These are phyloP conservation scores for Chloromyia formosa DNA, from an alignment of 2,888 invertebrate genomes.

Conservation along the genomic window DNA sequence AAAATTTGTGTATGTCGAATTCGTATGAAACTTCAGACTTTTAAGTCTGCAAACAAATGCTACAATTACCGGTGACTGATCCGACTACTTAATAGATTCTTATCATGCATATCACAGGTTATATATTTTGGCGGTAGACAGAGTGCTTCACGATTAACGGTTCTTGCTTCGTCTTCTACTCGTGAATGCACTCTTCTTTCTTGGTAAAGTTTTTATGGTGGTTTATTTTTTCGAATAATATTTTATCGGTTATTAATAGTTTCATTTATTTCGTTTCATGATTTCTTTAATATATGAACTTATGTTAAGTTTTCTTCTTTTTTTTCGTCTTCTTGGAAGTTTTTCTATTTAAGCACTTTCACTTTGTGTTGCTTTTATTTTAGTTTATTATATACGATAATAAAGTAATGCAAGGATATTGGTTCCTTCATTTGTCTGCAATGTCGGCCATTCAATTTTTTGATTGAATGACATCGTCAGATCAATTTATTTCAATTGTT, in stretches of 20 bases:
- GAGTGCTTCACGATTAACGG: neutral
- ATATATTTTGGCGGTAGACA: conserved; percentile 8
- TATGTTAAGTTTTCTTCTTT: neutral
- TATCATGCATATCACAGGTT: conserved; percentile 31
- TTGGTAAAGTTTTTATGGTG: neutral
- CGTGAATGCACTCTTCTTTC: neutral
- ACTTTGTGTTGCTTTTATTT: conserved; percentile 7
- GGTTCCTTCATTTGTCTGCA: conserved; percentile 49
- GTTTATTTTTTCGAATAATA: neutral
- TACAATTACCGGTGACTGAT: neutral
- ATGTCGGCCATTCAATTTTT: neutral
- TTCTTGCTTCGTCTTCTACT: neutral
- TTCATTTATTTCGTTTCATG: neutral
- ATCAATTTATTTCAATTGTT: conserved; percentile 20
- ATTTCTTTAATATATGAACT: neutral
- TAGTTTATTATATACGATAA: conserved; percentile 42
- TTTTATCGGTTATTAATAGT: neutral
- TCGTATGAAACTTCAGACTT: too few species aligned
- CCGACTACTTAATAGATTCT: neutral
- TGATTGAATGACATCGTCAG: neutral
- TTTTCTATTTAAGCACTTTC: neutral
- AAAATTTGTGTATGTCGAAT: too few species aligned
- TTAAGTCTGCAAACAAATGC: too few species aligned
- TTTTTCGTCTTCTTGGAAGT: neutral
- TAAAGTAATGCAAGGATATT: conserved; percentile 51